phyloP scores from a whole-genome alignment of 2,888 invertebrate species.

The Cephus sareptanus region DNA sequence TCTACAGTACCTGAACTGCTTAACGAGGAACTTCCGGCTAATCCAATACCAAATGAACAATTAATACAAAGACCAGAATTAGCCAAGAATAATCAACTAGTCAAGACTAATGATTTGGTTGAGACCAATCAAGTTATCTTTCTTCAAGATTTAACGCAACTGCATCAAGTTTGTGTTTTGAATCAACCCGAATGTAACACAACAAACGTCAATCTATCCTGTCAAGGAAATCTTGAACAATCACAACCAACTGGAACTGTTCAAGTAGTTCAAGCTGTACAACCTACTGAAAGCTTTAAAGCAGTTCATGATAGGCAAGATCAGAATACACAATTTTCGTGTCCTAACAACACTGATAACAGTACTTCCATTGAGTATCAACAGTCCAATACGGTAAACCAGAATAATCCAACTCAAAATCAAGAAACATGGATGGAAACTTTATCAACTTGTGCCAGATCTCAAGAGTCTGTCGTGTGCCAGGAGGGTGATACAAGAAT shows the following conservation, averaged over 20 bases:
- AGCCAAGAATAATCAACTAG: neutral
- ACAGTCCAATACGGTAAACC: neutral
- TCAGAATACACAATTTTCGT: neutral
- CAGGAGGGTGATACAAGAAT: neutral
- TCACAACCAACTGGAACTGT: neutral
- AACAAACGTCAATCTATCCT: neutral
- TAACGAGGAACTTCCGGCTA: neutral
- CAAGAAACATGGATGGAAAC: neutral
- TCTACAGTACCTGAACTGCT: neutral
- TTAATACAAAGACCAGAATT: neutral
- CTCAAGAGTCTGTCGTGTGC: neutral
- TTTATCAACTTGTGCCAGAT: neutral
- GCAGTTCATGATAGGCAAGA: neutral
- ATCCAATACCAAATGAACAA: neutral
- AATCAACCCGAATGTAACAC: neutral
- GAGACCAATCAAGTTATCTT: conserved; percentile 25
- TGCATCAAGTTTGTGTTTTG: conserved; percentile 19
- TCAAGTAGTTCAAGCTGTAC: neutral
- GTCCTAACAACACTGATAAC: neutral
- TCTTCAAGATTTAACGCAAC: conserved; percentile 24
- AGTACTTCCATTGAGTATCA: neutral
- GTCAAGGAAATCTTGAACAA: neutral
- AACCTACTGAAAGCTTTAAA: neutral
- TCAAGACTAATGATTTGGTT: neutral
- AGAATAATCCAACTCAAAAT: neutral